These are phyloP conservation scores for Labia minor DNA, from an alignment of 2,888 invertebrate genomes.

Conservation along the genomic window DNA sequence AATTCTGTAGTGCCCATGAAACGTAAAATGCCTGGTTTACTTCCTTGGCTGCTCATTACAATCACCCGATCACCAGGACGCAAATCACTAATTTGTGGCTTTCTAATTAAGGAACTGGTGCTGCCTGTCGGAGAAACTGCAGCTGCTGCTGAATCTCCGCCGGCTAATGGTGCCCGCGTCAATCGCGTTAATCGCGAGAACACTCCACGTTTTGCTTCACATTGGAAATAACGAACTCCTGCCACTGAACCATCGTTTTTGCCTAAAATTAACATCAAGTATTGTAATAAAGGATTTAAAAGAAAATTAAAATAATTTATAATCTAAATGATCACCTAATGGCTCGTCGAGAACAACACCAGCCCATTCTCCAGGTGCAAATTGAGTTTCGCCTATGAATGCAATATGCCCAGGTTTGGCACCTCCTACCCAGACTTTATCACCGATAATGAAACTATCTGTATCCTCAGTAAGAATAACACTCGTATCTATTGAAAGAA, in stretches of 20 bases:
- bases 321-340: conserved; percentile 71
- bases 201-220: conserved; percentile 83
- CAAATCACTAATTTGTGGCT: conserved; percentile 45
- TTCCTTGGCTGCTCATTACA: conserved; percentile 69
- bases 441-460: conserved; percentile 92
- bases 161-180: conserved; percentile 53
- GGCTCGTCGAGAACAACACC: conserved; percentile 93
- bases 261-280: conserved; percentile 45
- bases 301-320: background rate
- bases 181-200: conserved; percentile 80
- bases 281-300: conserved; percentile 17
- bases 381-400: conserved; percentile 89
- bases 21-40: conserved; percentile 75
- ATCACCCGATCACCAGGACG: conserved; percentile 86
- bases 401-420: conserved; percentile 85
- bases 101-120: background rate
- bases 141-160: conserved; percentile 22
- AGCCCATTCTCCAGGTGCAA: conserved; percentile 97
- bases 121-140: background rate
- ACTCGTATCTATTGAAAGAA: conserved; percentile 59
- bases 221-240: conserved; percentile 86
- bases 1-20: conserved; percentile 84
- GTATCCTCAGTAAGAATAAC: conserved; percentile 76
- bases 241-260: conserved; percentile 95
- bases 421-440: conserved; percentile 88